Percentiles rank a stretch among this genome's conserved stretches.
Conservation (phyloP, 2,888 invertebrate genomes). For the Petrolisthes manimaculis region DNA sequence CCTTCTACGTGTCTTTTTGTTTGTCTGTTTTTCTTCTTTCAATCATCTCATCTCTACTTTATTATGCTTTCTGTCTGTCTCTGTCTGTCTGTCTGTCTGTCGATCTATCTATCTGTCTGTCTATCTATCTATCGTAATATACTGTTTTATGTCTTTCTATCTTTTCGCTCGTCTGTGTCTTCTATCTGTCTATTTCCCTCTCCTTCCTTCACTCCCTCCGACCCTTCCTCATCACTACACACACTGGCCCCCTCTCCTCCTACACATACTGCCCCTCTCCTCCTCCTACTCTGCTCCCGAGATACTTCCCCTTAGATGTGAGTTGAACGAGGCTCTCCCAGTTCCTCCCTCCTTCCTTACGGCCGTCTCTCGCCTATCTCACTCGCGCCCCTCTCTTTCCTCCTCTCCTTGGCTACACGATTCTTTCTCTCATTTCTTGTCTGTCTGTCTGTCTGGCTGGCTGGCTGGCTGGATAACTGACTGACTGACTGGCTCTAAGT, state of each 20-base stretch:
- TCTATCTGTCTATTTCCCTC: neutral
- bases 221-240: too few relatives aligned
- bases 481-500: too few relatives aligned
- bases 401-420: neutral
- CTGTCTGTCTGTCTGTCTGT: too few relatives aligned
- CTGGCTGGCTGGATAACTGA: too few relatives aligned
- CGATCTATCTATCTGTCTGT: too few relatives aligned
- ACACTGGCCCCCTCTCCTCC: neutral
- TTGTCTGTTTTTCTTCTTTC: too few relatives aligned
- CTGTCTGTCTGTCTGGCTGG: neutral
- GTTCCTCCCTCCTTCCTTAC: conserved; percentile 1
- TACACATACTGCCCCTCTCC: neutral
- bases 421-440: neutral
- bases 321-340: conserved; percentile 10
- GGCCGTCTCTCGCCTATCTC: conserved; percentile 17
- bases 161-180: neutral
- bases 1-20: too few relatives aligned
- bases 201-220: neutral
- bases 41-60: too few relatives aligned
- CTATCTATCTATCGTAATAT: too few relatives aligned
- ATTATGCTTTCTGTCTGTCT: too few relatives aligned
- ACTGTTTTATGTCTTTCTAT: neutral
- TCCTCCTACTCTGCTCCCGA: neutral
- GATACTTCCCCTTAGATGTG: conserved; percentile 6
- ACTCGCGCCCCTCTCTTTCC: neutral